Conservation (phyloP, 1,140 invertebrate genomes). For the Plutomurus gul region DNA sequence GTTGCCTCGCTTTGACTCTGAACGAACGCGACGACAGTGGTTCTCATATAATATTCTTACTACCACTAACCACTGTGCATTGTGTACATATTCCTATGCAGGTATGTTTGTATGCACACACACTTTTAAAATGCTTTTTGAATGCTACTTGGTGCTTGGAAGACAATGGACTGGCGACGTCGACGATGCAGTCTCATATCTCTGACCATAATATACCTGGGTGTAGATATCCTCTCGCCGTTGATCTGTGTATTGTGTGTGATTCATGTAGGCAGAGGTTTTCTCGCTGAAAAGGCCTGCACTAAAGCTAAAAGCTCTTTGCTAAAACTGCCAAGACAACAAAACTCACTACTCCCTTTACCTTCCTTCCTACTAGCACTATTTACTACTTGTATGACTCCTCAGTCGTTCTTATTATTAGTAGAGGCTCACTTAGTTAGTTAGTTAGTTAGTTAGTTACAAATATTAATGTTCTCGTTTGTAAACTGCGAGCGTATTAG, state of each 20-base stretch:
- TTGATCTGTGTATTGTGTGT: neutral
- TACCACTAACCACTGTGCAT: no score
- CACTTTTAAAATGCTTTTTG: no score
- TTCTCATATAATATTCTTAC: no score
- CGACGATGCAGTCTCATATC: neutral
- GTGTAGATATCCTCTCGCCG: neutral
- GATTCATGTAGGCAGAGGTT: neutral
- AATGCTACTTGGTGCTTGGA: no score
- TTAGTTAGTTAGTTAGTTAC: neutral
- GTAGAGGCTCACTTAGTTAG: neutral
- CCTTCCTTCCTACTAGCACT: conserved; percentile 5
- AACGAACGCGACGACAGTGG: neutral
- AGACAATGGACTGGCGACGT: no score
- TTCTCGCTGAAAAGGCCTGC: neutral
- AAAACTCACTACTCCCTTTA: neutral
- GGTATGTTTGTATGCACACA: no score
- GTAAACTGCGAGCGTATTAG: no score
- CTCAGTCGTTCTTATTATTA: neutral
- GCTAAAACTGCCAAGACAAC: neutral
- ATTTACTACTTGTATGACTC: no score
- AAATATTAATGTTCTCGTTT: no score
- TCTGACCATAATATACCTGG: neutral
- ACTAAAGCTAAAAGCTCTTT: neutral
- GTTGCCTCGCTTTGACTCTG: neutral
- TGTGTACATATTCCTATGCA: no score